Evolutionary conservation across 2,797 vertebrate species (phyloP).

Genomic region (Urocyon cinereoargenteus): DNA sequence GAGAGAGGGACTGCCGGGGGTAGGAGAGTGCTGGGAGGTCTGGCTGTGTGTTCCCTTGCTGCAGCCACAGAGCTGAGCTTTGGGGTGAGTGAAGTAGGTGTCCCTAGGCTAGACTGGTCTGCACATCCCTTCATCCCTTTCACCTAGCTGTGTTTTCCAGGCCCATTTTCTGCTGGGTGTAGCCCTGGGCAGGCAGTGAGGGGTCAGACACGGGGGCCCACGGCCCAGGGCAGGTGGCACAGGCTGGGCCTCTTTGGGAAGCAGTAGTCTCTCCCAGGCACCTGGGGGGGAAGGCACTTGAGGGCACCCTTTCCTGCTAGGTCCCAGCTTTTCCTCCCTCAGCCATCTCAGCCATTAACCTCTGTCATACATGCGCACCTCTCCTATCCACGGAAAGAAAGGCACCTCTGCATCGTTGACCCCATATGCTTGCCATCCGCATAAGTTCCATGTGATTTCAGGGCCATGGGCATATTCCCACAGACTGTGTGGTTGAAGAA

Average conservation of each 20-base stretch:
- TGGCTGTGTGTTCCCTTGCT: neutral
- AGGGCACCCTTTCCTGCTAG: neutral
- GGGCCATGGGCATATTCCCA: neutral
- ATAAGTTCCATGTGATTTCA: rapidly evolving
- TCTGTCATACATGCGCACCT: rapidly evolving
- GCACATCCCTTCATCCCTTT: neutral
- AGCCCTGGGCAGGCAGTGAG: neutral
- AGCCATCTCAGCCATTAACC: neutral
- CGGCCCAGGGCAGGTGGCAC: neutral
- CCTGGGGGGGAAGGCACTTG: too few relatives aligned
- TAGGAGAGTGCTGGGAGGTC: neutral
- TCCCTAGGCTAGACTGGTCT: neutral
- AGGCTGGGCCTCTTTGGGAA: neutral
- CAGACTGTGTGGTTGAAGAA: neutral
- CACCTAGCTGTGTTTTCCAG: neutral
- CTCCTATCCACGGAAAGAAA: neutral
- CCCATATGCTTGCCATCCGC: rapidly evolving
- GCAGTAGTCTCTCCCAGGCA: too few relatives aligned
- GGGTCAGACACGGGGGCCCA: neutral
- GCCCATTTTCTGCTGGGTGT: neutral
- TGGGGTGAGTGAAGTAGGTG: neutral
- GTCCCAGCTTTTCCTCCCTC: neutral
- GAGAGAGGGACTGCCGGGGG: neutral
- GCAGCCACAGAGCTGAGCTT: neutral
- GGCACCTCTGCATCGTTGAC: neutral